Percentiles rank a stretch among this genome's conserved stretches.
Evolutionary conservation across 37 sponge, comb jelly and placozoan genomes (phyloP).

Genomic region (Eunapius fragilis): DNA sequence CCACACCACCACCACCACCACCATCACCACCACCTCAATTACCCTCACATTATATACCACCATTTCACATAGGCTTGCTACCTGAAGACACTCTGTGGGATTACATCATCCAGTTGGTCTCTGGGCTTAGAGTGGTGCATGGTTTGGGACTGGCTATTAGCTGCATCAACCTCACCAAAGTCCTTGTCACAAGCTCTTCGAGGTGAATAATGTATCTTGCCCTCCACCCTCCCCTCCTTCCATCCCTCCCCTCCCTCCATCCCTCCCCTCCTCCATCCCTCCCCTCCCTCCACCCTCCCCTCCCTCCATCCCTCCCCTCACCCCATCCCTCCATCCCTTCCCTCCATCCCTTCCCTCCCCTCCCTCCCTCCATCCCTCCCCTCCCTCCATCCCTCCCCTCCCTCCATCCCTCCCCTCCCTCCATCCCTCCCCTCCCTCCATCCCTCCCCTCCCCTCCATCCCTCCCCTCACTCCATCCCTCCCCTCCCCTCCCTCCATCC

Average conservation of each 20-base stretch:
- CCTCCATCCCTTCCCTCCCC: neutral
- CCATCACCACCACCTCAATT: conserved; percentile 2
- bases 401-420: neutral
- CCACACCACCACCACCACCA: neutral
- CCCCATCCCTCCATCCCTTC: neutral
- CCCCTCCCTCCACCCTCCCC: neutral
- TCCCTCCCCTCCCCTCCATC: neutral
- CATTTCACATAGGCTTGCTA: conserved; percentile 5
- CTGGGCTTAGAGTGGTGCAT: conserved; percentile 74
- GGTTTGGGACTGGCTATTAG: conserved; percentile 60
- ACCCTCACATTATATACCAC: no score
- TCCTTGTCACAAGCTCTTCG: conserved; percentile 52
- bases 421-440: neutral
- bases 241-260: neutral
- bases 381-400: neutral
- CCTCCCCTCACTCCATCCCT: neutral
- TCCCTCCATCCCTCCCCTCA: neutral
- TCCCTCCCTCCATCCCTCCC: neutral
- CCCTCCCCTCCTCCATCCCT: neutral
- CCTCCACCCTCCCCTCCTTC: neutral
- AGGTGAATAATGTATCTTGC: conserved; percentile 24
- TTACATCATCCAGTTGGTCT: conserved; percentile 79
- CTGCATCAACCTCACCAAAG: conserved; percentile 70
- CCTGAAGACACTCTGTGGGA: conserved; percentile 81
- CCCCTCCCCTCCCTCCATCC: neutral